Conservation (phyloP, 1,140 invertebrate species). For the Whitmania pigra region DNA sequence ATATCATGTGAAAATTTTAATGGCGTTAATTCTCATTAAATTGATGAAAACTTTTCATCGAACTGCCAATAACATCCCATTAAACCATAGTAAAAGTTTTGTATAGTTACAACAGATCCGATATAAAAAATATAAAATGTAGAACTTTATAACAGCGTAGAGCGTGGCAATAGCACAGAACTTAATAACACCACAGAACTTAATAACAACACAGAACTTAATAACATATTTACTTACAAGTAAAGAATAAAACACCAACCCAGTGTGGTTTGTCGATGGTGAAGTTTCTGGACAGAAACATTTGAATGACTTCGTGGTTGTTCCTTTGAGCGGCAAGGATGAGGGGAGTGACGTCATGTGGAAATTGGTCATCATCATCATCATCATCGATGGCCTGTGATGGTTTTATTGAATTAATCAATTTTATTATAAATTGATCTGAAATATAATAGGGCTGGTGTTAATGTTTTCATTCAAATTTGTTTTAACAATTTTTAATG, state of each 20-base stretch:
- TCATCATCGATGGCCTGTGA: constrained; percentile 6
- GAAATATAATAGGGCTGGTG: background rate
- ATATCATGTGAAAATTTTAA: too few relatives aligned
- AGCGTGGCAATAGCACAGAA: too few relatives aligned
- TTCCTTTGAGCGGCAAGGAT: constrained; percentile 88
- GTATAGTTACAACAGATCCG: too few relatives aligned
- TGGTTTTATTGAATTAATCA: too few relatives aligned
- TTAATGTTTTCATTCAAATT: background rate
- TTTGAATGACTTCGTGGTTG: constrained; percentile 97
- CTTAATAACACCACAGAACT: too few relatives aligned
- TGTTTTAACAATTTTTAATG: background rate
- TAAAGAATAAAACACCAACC: constrained; percentile 18
- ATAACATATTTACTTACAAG: constrained; percentile 6
- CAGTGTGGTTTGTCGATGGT: constrained; percentile 23
- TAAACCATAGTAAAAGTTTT: too few relatives aligned
- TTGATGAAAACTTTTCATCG: too few relatives aligned
- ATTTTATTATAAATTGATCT: background rate
- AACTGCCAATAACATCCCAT: too few relatives aligned
- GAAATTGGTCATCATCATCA: constrained; percentile 51
- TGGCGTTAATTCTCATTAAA: too few relatives aligned
- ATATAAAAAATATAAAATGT: too few relatives aligned
- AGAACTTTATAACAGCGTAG: too few relatives aligned
- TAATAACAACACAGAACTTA: too few relatives aligned
- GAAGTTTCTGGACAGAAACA: constrained; percentile 70
- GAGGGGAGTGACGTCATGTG: constrained; percentile 86